Percentiles rank a stretch among this genome's conserved stretches.
These are phyloP conservation scores for Notamacropus eugenii DNA, from an alignment of 2,797 vertebrate genomes.

Conservation along the genomic window DNA sequence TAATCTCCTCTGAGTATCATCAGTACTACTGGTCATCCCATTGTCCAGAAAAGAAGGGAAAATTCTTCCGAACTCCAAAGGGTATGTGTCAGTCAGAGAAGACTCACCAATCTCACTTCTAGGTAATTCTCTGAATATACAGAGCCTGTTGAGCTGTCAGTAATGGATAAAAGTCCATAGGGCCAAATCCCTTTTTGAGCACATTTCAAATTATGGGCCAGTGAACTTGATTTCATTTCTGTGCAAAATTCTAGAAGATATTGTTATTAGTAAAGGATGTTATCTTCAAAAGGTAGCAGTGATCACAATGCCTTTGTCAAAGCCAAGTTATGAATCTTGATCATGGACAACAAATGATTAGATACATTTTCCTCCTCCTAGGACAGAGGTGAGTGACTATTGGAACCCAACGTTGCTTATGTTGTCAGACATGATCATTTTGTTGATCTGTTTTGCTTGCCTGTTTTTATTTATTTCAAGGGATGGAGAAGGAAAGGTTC, in stretches of 20 bases:
- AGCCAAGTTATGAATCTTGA: background rate
- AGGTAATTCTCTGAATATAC: background rate
- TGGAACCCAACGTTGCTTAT: background rate
- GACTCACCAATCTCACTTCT: background rate
- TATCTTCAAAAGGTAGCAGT: background rate
- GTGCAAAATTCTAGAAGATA: background rate
- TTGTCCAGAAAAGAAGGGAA: background rate
- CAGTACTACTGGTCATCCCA: background rate
- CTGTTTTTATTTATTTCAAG: background rate
- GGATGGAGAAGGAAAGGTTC: background rate
- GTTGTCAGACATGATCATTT: background rate
- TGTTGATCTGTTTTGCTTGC: background rate
- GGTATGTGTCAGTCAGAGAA: background rate
- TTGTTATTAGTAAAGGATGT: background rate
- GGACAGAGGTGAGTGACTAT: background rate
- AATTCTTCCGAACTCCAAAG: background rate
- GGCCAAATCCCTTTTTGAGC: background rate
- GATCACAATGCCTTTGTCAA: background rate
- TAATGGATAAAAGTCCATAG: background rate
- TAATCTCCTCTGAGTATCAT: background rate
- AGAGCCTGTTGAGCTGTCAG: background rate
- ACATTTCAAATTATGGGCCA: constrained; percentile 11
- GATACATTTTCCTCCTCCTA: background rate
- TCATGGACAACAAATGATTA: background rate
- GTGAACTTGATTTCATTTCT: background rate